Evolutionary conservation across 37 sponge, comb jelly and placozoan species (phyloP), one percentile per base, ranked within the genome.

Genomic region (Theonella swinhoei): DNA sequence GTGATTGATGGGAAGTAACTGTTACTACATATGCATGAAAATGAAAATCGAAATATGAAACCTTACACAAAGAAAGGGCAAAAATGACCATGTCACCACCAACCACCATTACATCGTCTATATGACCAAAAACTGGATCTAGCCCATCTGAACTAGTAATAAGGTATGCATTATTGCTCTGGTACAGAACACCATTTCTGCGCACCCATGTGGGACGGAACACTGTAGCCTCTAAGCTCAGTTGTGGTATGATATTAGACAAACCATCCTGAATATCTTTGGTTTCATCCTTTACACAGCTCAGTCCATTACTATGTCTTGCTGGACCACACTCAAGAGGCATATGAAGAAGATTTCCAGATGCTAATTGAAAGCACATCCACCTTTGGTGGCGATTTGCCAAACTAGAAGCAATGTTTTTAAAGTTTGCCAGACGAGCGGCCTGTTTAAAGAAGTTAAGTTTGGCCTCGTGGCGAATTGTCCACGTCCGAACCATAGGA

Each of bases 401-500:
- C 2, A 84, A 8, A 43, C 47, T 67, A 29, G 66, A 31, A 34
- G 85, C 60, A 22, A 84, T 76, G 40, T 84, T 85, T 70, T 85
- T 85, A 61, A 85, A 78, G 30, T 77, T 85, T 33, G 58, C 61
- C 17, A 54, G 9, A 4, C 70, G 36, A 39, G 78, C n/a, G 3
- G 73, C 62, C 41, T 36, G 61, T 60, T 85, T 85, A 32, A 77
- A 78, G 42, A 85, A 78, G 28, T 71, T 37, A 2, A 85, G 38
- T 38, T 85, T 85, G 1, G 86, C 86, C 68, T 85, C 86, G 34
- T 85, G 59, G 30, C 86, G 38, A 64, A 85, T 85, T 79, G 78
- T 85, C 86, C 78, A 85, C 3, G 86, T 42, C 25, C 72, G 62
- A 23, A 85, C 73, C 62, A 78, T n/a, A n/a, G 86, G 86, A 23